Conservation (phyloP, 2,888 invertebrate species). For the Drosophila anomalata region DNA sequence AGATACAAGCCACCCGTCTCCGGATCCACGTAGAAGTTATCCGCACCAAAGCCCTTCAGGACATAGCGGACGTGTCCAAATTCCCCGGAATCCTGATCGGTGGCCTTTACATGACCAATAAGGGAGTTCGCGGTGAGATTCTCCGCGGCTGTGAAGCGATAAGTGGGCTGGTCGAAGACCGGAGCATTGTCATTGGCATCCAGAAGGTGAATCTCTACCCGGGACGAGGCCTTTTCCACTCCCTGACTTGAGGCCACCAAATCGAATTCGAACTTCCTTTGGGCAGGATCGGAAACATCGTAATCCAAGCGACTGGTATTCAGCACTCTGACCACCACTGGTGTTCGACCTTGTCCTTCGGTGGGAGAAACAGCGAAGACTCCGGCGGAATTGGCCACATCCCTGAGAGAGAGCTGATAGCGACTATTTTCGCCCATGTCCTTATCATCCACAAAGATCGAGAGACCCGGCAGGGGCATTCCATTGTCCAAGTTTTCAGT, state of each 20-base stretch:
- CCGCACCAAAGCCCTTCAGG: slow-evolving; percentile 91
- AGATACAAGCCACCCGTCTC: slow-evolving; percentile 88
- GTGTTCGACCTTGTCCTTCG: slow-evolving; percentile 89
- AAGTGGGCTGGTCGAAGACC: slow-evolving; percentile 87
- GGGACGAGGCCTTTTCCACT: slow-evolving; percentile 86
- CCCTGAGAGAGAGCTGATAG: slow-evolving; percentile 87
- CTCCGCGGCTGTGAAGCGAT: slow-evolving; percentile 88
- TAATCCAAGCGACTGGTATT: slow-evolving; percentile 89
- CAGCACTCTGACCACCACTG: slow-evolving; percentile 89
- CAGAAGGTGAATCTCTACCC: slow-evolving; percentile 87
- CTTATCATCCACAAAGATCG: slow-evolving; percentile 89
- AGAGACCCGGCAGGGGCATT: slow-evolving; percentile 89
- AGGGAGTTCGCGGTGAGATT: slow-evolving; percentile 86
- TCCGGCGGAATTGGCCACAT: slow-evolving; percentile 86
- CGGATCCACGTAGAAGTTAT: slow-evolving; percentile 89
- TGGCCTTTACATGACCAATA: slow-evolving; percentile 88
- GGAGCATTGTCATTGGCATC: slow-evolving; percentile 94
- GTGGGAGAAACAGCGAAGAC: slow-evolving; percentile 88
- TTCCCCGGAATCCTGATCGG: slow-evolving; percentile 89
- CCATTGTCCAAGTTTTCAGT: slow-evolving; percentile 90
- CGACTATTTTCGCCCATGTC: slow-evolving; percentile 90
- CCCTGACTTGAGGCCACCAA: slow-evolving; percentile 87
- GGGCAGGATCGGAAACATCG: slow-evolving; percentile 87
- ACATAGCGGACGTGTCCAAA: slow-evolving; percentile 90
- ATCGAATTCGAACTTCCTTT: slow-evolving; percentile 88